Base-by-base conservation (phyloP, 2,113 vertebrate species). In the Cyanoramphus novaezelandiae region DNA sequence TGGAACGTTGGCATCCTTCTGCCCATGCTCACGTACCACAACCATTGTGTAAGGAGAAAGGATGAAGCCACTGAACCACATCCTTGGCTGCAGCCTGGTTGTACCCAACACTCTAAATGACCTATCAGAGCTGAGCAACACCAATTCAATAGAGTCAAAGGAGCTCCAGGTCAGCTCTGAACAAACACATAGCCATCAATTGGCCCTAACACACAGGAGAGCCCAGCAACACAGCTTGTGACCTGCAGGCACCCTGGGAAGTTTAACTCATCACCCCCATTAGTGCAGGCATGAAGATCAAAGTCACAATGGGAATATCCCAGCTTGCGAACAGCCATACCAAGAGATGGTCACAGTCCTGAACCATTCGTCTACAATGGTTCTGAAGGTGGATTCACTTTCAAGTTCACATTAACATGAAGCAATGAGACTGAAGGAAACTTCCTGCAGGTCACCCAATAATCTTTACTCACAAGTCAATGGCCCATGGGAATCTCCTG, bases 141-240 rank as follows among this genome's bases (percentile, higher is more conserved):
- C 8, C 0, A 1, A 49, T 21, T 17, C 2, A 0, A 19, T 2
- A 6, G 49, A 65, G 25, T 4, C 33, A 8, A 6, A 62, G 59
- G 29, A 75, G n/a, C 65, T 59, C 65, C 57, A 29, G 70, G 62
- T 71, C 77, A 33, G 50, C 90, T 28, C 75, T 1, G 6, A 78
- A 62, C 27, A 18, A 71, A 31, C 8, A 6, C n/a, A 14, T 7
- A 19, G 5, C 88, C 88, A 72, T 39, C 17, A 13, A 3, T 13
- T 24, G 27, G 47, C 75, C 90, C 6, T 0, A 16, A 39, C 3
- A 35, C 1, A 9, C 76, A 71, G 49, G 24, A 93, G 43, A 17
- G 33, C 27, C 71, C 82, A 43, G n/a, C 27, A 68, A 55, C 74
- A 29, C 4, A 0, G 46, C 77, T 46, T 4, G 19, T 11, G 29